Conservation (phyloP, 2,797 vertebrate genomes). For the Karalla daura region DNA sequence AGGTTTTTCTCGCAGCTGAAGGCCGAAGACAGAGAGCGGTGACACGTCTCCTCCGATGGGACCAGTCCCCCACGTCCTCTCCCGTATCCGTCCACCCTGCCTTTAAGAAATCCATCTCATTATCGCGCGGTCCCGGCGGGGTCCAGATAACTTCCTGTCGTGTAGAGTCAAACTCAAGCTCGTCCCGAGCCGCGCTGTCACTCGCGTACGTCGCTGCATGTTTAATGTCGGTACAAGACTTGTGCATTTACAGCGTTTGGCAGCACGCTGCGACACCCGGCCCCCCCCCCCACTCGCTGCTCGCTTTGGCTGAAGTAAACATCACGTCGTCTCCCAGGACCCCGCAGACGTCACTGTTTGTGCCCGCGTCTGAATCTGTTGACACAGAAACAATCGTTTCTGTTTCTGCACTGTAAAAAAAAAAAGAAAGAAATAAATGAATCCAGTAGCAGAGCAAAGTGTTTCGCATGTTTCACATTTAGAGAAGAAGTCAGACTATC, state of each 20-base stretch:
- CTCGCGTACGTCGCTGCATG: slow-evolving; percentile 52
- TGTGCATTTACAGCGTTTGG: slow-evolving; percentile 61
- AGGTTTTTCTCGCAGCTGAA: slow-evolving; percentile 17
- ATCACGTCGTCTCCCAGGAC: slow-evolving; percentile 4
- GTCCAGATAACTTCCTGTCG: slow-evolving; percentile 58
- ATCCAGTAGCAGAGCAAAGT: neutral
- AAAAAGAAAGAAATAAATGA: too few species aligned
- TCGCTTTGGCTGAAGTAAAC: slow-evolving; percentile 46
- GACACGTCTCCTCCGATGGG: neutral
- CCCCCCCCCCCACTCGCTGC: slow-evolving; percentile 26
- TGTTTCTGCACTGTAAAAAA: slow-evolving; percentile 15
- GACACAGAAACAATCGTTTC: slow-evolving; percentile 14
- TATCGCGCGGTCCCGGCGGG: neutral
- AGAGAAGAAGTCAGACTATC: too few species aligned
- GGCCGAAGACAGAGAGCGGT: neutral
- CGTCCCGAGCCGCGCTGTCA: slow-evolving; percentile 44
- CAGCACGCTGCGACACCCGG: slow-evolving; percentile 35
- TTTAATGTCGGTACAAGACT: slow-evolving; percentile 72
- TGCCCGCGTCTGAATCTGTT: slow-evolving; percentile 11
- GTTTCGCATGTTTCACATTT: neutral
- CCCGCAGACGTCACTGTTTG: neutral
- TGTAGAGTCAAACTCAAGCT: slow-evolving; percentile 43
- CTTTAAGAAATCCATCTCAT: slow-evolving; percentile 30
- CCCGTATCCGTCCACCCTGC: slow-evolving; percentile 1
- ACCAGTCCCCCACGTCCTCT: neutral